phyloP scores from a whole-genome alignment of 2,113 vertebrate genomes.

The Hassar affinis region DNA sequence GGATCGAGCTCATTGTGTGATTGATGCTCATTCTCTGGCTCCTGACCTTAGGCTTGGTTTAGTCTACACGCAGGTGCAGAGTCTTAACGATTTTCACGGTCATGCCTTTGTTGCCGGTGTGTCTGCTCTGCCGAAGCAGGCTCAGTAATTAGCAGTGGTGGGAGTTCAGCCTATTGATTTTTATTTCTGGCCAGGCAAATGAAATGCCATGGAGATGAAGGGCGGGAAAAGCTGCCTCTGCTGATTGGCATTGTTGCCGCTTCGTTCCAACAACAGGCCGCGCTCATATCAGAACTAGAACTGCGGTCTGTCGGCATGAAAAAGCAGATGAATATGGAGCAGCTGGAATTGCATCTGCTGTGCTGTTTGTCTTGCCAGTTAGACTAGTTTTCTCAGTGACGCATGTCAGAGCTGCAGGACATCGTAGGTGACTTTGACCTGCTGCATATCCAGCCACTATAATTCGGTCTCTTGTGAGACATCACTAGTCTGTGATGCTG shows the following conservation, averaged over 20 bases:
- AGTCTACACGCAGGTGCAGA: constrained; percentile 54
- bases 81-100: constrained; percentile 62
- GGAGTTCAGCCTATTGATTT: constrained; percentile 66
- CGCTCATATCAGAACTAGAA: constrained; percentile 12
- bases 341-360: constrained; percentile 8
- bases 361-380: not conserved
- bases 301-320: constrained; percentile 4
- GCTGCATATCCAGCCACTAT: not conserved
- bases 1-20: constrained; percentile 50
- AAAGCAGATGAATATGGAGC: constrained; percentile 10
- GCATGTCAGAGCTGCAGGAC: not conserved
- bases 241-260: constrained; percentile 43
- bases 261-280: not conserved
- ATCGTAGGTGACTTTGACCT: not conserved
- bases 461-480: constrained; percentile 16
- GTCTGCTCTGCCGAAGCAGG: constrained; percentile 54
- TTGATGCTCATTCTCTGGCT: constrained; percentile 59
- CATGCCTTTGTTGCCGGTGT: constrained; percentile 43
- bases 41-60: constrained; percentile 61
- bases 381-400: not conserved
- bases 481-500: not conserved
- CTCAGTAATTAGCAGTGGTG: constrained; percentile 66
- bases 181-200: constrained; percentile 49
- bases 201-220: constrained; percentile 61
- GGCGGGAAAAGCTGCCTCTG: constrained; percentile 40